phyloP scores from a whole-genome alignment of 2,888 invertebrate species.

The Drosophila neonasuta region DNA sequence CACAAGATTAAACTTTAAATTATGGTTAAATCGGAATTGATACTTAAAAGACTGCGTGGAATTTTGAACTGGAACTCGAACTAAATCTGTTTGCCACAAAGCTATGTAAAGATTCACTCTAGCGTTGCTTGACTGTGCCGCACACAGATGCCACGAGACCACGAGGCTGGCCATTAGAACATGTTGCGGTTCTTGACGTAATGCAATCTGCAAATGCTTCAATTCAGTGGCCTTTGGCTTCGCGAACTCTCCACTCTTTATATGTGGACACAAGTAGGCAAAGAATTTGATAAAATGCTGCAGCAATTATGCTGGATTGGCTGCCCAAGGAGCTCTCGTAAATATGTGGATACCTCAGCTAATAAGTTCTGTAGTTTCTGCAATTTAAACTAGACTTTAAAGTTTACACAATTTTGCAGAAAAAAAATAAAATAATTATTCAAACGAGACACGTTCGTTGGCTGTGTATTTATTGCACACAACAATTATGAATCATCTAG shows the following conservation, averaged over 20 bases:
- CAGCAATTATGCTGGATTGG: constrained; percentile 48
- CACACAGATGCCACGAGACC: not conserved
- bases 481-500: not conserved
- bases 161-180: constrained; percentile 4
- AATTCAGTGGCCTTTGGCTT: constrained; percentile 29
- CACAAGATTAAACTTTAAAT: constrained; percentile 18
- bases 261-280: constrained; percentile 19
- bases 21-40: not conserved
- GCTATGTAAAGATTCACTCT: constrained; percentile 15
- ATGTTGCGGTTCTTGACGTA: constrained; percentile 49
- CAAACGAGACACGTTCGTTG: not conserved
- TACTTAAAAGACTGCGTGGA: not conserved
- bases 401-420: not conserved
- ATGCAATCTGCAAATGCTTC: constrained; percentile 63
- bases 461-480: not conserved
- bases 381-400: not conserved
- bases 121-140: constrained; percentile 41
- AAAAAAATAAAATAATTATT: not conserved
- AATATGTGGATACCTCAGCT: not conserved
- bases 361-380: not conserved
- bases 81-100: constrained; percentile 14
- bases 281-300: constrained; percentile 55
- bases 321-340: not conserved
- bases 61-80: not conserved
- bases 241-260: not conserved